Conservation (phyloP, 2,113 vertebrate genomes). For the Silurus glanis region DNA sequence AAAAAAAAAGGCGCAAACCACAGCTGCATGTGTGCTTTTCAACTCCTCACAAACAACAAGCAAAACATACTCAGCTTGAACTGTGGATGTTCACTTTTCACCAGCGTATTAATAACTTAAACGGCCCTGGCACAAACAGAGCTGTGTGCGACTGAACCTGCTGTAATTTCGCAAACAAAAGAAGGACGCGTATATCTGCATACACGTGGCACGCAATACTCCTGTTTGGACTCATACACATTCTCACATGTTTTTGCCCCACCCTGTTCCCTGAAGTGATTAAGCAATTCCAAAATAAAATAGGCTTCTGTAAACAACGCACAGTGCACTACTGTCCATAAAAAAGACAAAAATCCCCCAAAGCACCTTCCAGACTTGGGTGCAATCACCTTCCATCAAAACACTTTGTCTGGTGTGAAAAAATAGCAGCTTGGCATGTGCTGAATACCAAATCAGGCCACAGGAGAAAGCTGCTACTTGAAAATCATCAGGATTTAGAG, state of each 20-base stretch:
- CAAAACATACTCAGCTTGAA: conserved; percentile 15
- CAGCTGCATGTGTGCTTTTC: conserved; percentile 41
- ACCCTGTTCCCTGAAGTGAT: conserved; percentile 60
- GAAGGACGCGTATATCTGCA: neutral
- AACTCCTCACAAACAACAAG: conserved; percentile 35
- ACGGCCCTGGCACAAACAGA: neutral
- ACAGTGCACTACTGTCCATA: conserved; percentile 88
- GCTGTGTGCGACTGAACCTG: neutral
- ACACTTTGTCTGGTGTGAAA: conserved; percentile 98
- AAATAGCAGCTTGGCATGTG: conserved; percentile 80
- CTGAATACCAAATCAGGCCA: conserved; percentile 98
- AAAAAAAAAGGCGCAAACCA: conserved; percentile 9
- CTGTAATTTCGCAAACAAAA: neutral
- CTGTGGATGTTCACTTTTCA: neutral
- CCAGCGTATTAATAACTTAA: neutral
- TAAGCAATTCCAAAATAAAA: conserved; percentile 75
- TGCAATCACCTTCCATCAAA: conserved; percentile 99
- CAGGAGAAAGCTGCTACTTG: conserved; percentile 93
- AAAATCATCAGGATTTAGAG: conserved; percentile 89
- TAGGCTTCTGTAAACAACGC: conserved; percentile 83
- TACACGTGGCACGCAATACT: neutral
- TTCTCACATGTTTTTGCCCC: conserved; percentile 36
- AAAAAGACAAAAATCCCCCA: conserved; percentile 76
- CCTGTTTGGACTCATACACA: conserved; percentile 31
- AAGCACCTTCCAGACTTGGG: conserved; percentile 88